phyloP scores from a whole-genome alignment of 2,797 vertebrate genomes.

The Moxostoma hubbsi region DNA sequence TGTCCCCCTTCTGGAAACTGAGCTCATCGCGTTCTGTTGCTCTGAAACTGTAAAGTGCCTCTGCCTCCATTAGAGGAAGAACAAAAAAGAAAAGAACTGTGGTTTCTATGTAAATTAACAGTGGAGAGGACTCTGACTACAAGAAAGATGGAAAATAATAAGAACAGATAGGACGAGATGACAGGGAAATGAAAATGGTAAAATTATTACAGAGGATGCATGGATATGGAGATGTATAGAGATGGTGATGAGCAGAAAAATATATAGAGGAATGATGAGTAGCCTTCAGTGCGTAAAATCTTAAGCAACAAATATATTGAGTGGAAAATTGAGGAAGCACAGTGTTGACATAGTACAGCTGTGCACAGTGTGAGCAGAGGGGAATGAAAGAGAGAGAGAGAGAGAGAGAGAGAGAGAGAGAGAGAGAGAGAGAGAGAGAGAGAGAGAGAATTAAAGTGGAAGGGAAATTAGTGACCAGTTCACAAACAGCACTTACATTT shows the following conservation, averaged over 20 bases:
- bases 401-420: slow-evolving; percentile 32
- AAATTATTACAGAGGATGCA: slow-evolving; percentile 5
- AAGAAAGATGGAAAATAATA: slow-evolving; percentile 44
- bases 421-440: not conserved
- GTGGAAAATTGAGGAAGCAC: slow-evolving; percentile 18
- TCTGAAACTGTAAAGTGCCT: slow-evolving; percentile 91
- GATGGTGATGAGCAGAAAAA: not conserved
- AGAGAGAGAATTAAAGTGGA: slow-evolving; percentile 21
- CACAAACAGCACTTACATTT: not conserved
- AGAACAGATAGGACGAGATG: slow-evolving; percentile 51
- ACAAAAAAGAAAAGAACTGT: not conserved
- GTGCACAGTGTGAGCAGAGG: slow-evolving; percentile 13
- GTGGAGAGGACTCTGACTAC: slow-evolving; percentile 18
- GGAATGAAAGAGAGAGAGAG: slow-evolving; percentile 11
- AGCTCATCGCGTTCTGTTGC: slow-evolving; percentile 90
- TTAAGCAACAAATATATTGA: not conserved
- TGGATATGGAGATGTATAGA: not conserved
- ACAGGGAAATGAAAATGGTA: not conserved
- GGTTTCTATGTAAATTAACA: not conserved
- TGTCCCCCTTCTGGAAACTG: slow-evolving; percentile 92
- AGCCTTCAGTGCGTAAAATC: slow-evolving; percentile 5
- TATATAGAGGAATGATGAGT: not conserved
- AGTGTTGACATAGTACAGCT: slow-evolving; percentile 49
- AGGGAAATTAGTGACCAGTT: slow-evolving; percentile 52
- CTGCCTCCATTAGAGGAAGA: slow-evolving; percentile 84